phyloP scores from a whole-genome alignment of 2,797 vertebrate species.

The Scomberomorus guttatus region DNA sequence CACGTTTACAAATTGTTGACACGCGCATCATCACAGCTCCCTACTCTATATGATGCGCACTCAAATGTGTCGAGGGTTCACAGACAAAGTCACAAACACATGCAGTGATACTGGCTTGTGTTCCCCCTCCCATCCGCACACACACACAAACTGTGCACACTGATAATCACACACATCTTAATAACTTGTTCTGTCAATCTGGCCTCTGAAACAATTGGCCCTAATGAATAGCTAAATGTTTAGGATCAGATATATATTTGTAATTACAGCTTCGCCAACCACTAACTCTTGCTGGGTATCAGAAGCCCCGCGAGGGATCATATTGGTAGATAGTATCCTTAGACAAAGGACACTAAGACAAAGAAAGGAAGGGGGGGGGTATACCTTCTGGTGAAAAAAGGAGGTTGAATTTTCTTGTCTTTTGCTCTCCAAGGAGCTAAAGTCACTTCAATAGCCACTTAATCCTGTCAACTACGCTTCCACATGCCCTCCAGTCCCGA shows the following conservation, averaged over 20 bases:
- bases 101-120: background rate
- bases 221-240: conserved; percentile 90
- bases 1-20: background rate
- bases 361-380: conserved; percentile 49
- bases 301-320: conserved; percentile 89
- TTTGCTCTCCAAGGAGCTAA: conserved; percentile 94
- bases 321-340: conserved; percentile 91
- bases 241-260: conserved; percentile 91
- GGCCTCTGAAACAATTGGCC: conserved; percentile 91
- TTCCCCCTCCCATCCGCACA: background rate
- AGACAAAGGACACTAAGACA: conserved; percentile 44
- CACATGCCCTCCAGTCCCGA: conserved; percentile 94
- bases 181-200: conserved; percentile 89
- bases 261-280: conserved; percentile 89
- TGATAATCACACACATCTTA: conserved; percentile 89
- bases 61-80: background rate
- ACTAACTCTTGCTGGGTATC: conserved; percentile 81
- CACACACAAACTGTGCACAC: conserved; percentile 55
- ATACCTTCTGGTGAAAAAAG: conserved; percentile 74
- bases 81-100: background rate
- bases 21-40: conserved; percentile 9
- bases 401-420: conserved; percentile 86
- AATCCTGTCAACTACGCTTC: conserved; percentile 98
- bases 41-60: background rate
- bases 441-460: conserved; percentile 98